Evolutionary conservation across 2,797 vertebrate species (phyloP).

Genomic region (Alfaro cultratus): DNA sequence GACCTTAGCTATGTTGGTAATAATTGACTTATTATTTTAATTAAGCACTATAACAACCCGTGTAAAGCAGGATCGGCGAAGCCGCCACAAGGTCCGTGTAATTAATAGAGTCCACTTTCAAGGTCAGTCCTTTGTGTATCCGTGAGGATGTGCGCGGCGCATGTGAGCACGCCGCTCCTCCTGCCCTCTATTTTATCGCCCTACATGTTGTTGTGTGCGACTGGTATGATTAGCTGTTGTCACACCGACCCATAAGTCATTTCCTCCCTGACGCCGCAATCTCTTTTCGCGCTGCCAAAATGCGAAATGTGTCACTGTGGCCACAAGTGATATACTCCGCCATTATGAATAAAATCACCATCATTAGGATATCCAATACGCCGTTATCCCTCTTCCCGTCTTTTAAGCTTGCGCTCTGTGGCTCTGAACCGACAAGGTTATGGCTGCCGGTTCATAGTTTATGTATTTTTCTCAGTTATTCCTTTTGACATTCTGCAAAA

Average conservation of each 20-base stretch:
- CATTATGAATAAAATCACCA: slow-evolving; percentile 80
- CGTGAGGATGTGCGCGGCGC: slow-evolving; percentile 26
- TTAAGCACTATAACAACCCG: slow-evolving; percentile 71
- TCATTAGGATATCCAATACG: slow-evolving; percentile 64
- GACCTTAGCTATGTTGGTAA: slow-evolving; percentile 79
- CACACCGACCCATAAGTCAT: slow-evolving; percentile 68
- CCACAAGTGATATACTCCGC: slow-evolving; percentile 70
- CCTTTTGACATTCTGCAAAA: slow-evolving; percentile 39
- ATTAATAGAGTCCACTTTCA: slow-evolving; percentile 76
- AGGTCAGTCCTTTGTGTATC: slow-evolving; percentile 72
- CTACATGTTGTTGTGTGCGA: slow-evolving; percentile 69
- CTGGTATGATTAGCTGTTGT: slow-evolving; percentile 75
- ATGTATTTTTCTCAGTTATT: slow-evolving; percentile 44
- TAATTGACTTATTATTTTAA: slow-evolving; percentile 82
- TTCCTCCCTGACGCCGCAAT: slow-evolving; percentile 61
- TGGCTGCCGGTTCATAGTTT: slow-evolving; percentile 36
- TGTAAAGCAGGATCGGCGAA: slow-evolving; percentile 67
- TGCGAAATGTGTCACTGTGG: slow-evolving; percentile 69
- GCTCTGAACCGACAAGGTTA: slow-evolving; percentile 51
- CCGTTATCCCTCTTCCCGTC: slow-evolving; percentile 50
- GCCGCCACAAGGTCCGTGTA: slow-evolving; percentile 63
- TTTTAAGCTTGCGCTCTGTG: slow-evolving; percentile 8
- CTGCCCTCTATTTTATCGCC: slow-evolving; percentile 62
- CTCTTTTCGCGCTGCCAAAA: slow-evolving; percentile 58
- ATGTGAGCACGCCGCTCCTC: slow-evolving; percentile 5